phyloP scores from a whole-genome alignment of 1,140 invertebrate species.

The Drosophila varians region DNA sequence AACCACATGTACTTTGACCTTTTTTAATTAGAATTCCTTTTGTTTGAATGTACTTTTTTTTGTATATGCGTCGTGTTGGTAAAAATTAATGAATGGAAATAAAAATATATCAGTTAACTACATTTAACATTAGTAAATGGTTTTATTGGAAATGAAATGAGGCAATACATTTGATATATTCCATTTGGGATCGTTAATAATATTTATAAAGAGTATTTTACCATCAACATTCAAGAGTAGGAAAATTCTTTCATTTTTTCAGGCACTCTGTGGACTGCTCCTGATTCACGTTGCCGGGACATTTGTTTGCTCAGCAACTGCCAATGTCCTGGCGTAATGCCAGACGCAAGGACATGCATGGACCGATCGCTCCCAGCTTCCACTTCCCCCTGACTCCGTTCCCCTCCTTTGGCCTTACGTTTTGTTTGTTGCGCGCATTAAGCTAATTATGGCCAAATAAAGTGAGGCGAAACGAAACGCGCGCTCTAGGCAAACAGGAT shows the following conservation, averaged over 20 bases:
- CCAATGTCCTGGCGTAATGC: constrained; percentile 52
- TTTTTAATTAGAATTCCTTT: neutral
- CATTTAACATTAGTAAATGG: too few species aligned
- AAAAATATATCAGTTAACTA: too few species aligned
- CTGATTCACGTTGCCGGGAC: constrained; percentile 37
- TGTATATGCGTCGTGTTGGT: neutral
- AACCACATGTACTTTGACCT: neutral
- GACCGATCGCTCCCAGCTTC: constrained; percentile 11
- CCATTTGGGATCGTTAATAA: too few species aligned
- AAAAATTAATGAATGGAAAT: too few species aligned
- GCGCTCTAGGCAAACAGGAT: constrained; percentile 55
- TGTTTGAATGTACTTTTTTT: neutral
- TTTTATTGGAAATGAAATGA: too few species aligned
- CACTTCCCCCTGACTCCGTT: constrained; percentile 1
- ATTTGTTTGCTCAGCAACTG: constrained; percentile 65
- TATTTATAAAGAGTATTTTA: constrained; percentile 7
- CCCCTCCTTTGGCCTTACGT: constrained; percentile 27
- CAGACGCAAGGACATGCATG: constrained; percentile 66
- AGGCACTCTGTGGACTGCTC: constrained; percentile 25
- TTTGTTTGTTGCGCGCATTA: constrained; percentile 77
- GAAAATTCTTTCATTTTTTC: constrained; percentile 34
- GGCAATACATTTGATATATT: too few species aligned
- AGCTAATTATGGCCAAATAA: constrained; percentile 82
- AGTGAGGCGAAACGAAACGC: constrained; percentile 68
- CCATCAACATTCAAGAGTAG: neutral